A percentile compares a stretch with the other conserved stretches of the same genome.
These are phyloP conservation scores for Pecten maximus DNA, from an alignment of 2,888 invertebrate species.

Conservation along the genomic window DNA sequence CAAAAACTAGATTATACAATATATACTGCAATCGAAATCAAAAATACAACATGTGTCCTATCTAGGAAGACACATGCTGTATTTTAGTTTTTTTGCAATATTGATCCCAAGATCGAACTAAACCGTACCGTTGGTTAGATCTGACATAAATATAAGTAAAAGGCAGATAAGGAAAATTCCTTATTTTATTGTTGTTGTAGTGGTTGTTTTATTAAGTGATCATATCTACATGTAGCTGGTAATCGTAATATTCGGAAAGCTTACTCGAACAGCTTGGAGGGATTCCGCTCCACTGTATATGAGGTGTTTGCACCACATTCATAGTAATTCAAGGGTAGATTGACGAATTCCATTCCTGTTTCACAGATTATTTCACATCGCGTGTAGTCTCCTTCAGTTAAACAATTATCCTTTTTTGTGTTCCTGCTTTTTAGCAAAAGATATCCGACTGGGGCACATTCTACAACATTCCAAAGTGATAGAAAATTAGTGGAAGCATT, in stretches of 20 bases:
- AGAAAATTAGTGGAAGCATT: no score
- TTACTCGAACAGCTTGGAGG: conserved; percentile 49
- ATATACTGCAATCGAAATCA: no score
- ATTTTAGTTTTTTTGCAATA: no score
- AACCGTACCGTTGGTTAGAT: background rate
- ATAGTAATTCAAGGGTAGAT: conserved; percentile 37
- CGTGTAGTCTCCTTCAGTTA: background rate
- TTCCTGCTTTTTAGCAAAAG: background rate
- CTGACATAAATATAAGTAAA: background rate
- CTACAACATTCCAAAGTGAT: background rate
- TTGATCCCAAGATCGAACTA: no score
- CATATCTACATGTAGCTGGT: background rate
- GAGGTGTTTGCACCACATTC: conserved; percentile 42
- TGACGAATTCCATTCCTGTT: conserved; percentile 42
- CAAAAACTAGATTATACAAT: no score
- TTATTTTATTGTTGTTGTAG: no score
- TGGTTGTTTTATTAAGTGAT: no score
- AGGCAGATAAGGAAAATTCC: no score
- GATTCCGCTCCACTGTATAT: conserved; percentile 41
- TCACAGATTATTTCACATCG: conserved; percentile 37
- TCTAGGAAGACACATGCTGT: no score
- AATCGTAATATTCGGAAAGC: background rate
- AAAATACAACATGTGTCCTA: no score
- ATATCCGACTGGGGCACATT: background rate
- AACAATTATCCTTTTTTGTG: conserved; percentile 18